Evolutionary conservation across 2,888 invertebrate species (phyloP), one percentile per base, ranked within the genome.

Genomic region (Polydrusus pterygomalis): DNA sequence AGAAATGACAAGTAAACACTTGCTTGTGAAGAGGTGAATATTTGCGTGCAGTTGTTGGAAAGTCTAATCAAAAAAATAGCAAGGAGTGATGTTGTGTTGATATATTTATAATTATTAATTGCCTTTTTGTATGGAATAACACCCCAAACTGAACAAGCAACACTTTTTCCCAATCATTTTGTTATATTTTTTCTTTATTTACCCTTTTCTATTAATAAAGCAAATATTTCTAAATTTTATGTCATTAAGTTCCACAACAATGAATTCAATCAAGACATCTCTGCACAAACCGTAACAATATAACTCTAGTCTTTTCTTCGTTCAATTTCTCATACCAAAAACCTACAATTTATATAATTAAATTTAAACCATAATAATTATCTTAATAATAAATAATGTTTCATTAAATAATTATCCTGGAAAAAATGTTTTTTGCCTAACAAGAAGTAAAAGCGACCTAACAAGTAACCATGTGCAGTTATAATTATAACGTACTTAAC

Each of bases 351-450:
- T 60, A 60, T 60, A 38, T 38, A 60, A 60, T 60, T 60, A 74
- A 68, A 63, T 47, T 62, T 68, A 54, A 63, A 67, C 60, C 68
- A 68, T 74, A 40, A 58, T 68, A 74, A 74, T 74, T 74, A 74
- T 43, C 60, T 51, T 40, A 9, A 45, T 68, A 60, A 73, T 73
- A 73, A 73, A 73, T 65, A 73, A 67, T 60, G 73, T 60, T 58
- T 73, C 73, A 73, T 74, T 74, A 74, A 74, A 74, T 74, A 68
- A 74, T 67, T 74, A 68, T 62, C 62, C 68, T 68, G 47, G 47
- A 54, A 62, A 65, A 67, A 58, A 51, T 60, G 38, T 60, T 49
- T 67, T 67, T 67, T 54, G 34, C 67, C 34, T 40, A 65, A 65
- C 18, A 67, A 74, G 56, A 73, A 65, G 72, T 60, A 65, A 54